phyloP scores from a whole-genome alignment of 2,797 vertebrate genomes.

The Chrysocyon brachyurus region DNA sequence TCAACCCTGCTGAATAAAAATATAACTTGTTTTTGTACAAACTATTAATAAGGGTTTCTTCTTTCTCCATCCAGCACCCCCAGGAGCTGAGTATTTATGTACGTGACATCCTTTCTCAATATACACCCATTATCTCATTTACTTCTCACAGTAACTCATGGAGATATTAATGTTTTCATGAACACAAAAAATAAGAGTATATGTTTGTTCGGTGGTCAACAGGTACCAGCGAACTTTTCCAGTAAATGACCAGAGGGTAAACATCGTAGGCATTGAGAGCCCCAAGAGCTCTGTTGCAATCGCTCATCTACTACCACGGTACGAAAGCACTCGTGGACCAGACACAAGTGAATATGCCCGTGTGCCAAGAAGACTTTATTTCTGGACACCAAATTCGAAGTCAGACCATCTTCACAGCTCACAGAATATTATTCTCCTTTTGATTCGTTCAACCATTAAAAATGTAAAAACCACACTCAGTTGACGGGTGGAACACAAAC shows the following conservation, averaged over 20 bases:
- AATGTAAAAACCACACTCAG: background rate
- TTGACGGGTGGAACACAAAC: background rate
- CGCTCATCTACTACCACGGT: background rate
- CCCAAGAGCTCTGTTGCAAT: rapidly evolving
- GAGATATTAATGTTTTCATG: background rate
- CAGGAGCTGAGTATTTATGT: background rate
- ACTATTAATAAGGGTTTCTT: background rate
- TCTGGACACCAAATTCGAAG: background rate
- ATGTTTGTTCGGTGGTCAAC: background rate
- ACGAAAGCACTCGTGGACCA: background rate
- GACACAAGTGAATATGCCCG: rapidly evolving
- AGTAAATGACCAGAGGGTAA: background rate
- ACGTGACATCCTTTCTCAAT: background rate
- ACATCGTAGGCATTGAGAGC: rapidly evolving
- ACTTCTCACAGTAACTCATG: background rate
- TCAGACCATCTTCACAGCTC: background rate
- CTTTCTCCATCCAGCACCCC: background rate
- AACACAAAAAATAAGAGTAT: background rate
- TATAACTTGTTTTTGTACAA: background rate
- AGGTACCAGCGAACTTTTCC: background rate
- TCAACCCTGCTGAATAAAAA: background rate
- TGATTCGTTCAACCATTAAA: background rate
- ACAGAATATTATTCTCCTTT: constrained; percentile 1
- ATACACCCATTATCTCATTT: background rate
- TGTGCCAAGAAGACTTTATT: background rate